These are phyloP conservation scores for Neotoxoptera formosana DNA, from an alignment of 1,140 invertebrate species.

Conservation along the genomic window DNA sequence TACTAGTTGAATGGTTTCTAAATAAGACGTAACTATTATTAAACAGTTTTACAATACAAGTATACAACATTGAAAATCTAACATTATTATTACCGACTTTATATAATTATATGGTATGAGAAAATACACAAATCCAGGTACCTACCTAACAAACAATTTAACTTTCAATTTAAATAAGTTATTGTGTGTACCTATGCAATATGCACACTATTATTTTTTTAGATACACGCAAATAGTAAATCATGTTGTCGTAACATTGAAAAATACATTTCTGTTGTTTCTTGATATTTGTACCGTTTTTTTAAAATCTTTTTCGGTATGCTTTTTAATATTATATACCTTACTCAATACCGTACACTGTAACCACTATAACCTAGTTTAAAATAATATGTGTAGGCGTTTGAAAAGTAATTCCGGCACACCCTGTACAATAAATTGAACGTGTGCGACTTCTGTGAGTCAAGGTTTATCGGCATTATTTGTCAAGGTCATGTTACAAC, in stretches of 20 bases:
- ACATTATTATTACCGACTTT: background rate
- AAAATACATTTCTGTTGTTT: background rate
- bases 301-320: background rate
- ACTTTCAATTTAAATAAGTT: background rate
- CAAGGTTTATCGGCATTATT: background rate
- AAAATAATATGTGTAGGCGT: background rate
- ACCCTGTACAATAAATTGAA: background rate
- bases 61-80: background rate
- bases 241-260: background rate
- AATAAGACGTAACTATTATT: background rate
- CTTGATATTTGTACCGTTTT: background rate
- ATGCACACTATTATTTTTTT: background rate
- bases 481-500: constrained; percentile 24
- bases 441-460: background rate
- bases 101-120: background rate
- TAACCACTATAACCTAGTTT: background rate
- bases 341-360: background rate
- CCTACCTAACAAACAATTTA: background rate
- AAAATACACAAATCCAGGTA: background rate
- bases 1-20: background rate
- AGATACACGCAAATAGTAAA: background rate
- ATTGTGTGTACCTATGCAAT: background rate
- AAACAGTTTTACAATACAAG: background rate
- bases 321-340: background rate
- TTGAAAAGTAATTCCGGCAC: background rate